Evolutionary conservation across 1,140 invertebrate species (phyloP), one percentile per base, ranked within the genome.

Genomic region (Pristionchus pacificus): DNA sequence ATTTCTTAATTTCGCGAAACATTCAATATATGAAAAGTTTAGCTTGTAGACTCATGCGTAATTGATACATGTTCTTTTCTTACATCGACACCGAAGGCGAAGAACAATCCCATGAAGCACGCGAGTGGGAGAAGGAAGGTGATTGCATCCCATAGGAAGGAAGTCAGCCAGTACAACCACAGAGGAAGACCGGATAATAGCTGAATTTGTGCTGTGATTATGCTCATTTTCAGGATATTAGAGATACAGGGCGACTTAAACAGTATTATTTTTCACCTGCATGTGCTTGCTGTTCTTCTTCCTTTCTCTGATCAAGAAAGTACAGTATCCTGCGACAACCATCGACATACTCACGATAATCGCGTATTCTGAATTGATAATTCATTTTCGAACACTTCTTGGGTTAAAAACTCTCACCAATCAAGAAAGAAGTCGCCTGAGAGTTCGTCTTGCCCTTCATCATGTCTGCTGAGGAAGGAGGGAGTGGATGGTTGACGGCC

Each of bases 101-200:
- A 55, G 60, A 71, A 78, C 14, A 78, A 61, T 24, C 30, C 66
- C 1, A 77, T 31, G 66, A 77, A 71, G 19, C 61, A 25, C 6
- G 60, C 30, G 10, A 30, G 14, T 19, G 76, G 76, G 1, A 77
- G 6, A 13, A 78, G 29, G 32, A 57, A 77, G 33, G 31, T 78
- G 75, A 88, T 85, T 79, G 88, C 83, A 63, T 75, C 74, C 74
- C 74, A 75, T 60, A 74, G 31, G 27, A 75, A 75, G 27, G 74
- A 65, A 2, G 70, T 73, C 2, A 60, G 25, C 74, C 74, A 75
- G 63, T 77, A 75, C 74, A 75, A 74, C 71, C 71, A 75, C 13
- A 66, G 71, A 32, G 65, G 49, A 15, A 75, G 38, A 55, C 74
- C 74, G n/a, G 71, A 73, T 10, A 75, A 38, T 38, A 76, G 31